These are phyloP conservation scores for Ips typographus DNA, from an alignment of 1,140 invertebrate genomes.

Conservation along the genomic window DNA sequence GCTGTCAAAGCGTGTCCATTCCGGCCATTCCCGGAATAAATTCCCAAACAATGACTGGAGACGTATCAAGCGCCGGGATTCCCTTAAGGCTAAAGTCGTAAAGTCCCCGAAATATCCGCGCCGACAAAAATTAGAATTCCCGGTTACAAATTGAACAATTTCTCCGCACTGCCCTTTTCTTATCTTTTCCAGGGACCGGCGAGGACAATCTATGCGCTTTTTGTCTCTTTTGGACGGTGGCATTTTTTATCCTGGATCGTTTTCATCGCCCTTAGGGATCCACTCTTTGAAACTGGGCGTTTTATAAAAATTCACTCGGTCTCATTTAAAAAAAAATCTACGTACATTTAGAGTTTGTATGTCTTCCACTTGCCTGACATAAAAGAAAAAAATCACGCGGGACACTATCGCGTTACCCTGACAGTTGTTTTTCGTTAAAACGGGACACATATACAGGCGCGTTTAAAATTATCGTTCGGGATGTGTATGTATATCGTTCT, in stretches of 20 bases:
- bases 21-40: constrained; percentile 9
- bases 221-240: constrained; percentile 11
- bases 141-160: constrained; percentile 26
- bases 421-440: constrained; percentile 17
- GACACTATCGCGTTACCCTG: constrained; percentile 4
- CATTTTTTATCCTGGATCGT: constrained; percentile 10
- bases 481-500: constrained; percentile 1
- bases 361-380: not conserved
- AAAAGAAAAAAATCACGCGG: not conserved
- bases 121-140: constrained; percentile 27
- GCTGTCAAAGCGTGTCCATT: constrained; percentile 7
- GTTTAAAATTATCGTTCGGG: constrained; percentile 8
- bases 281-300: not conserved
- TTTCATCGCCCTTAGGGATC: not conserved
- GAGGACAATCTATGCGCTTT: constrained; percentile 17
- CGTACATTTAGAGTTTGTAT: not conserved
- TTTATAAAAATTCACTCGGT: too few species aligned
- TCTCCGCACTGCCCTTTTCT: constrained; percentile 22
- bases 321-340: too few species aligned
- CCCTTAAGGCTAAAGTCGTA: constrained; percentile 13
- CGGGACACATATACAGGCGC: not conserved
- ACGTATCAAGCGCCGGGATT: constrained; percentile 14
- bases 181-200: constrained; percentile 16
- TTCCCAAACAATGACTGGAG: constrained; percentile 13
- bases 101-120: constrained; percentile 18